phyloP scores from a whole-genome alignment of 2,113 vertebrate genomes.

The Bubo bubo region DNA sequence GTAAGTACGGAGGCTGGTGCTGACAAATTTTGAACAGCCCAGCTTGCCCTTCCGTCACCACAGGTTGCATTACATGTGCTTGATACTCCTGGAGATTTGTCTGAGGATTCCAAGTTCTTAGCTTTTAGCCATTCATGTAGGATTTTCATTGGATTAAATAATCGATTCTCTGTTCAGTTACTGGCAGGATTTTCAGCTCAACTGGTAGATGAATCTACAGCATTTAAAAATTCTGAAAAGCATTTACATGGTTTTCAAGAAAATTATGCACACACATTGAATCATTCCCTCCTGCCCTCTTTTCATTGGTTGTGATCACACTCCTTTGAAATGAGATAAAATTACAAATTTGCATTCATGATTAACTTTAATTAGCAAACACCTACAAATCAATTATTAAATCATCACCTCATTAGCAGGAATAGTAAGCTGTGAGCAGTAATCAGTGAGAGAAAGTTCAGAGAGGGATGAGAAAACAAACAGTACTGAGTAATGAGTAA shows the following conservation, averaged over 20 bases:
- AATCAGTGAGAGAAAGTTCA: not conserved
- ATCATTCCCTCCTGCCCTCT: not conserved
- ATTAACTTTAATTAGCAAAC: conserved; percentile 52
- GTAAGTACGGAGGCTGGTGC: not conserved
- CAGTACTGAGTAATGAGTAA: accelerated
- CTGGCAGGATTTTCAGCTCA: not conserved
- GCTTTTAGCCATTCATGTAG: not conserved
- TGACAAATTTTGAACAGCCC: not conserved
- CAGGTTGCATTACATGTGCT: not conserved
- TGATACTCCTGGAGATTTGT: not conserved
- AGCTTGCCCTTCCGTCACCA: not conserved
- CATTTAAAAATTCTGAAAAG: not conserved
- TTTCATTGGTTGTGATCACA: not conserved
- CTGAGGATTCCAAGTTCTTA: not conserved
- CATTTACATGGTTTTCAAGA: not conserved
- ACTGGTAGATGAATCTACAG: not conserved
- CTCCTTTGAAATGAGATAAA: conserved; percentile 16
- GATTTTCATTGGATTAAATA: not conserved
- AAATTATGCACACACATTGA: not conserved
- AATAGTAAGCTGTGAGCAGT: not conserved
- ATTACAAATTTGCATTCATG: not conserved
- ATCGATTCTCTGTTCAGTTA: not conserved
- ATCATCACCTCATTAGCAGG: conserved; percentile 12
- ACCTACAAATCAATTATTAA: conserved; percentile 47
- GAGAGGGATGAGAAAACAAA: not conserved